Percentiles rank a stretch among this genome's conserved stretches.
phyloP scores from a whole-genome alignment of 2,797 vertebrate genomes.

The Periophthalmus magnuspinnatus region DNA sequence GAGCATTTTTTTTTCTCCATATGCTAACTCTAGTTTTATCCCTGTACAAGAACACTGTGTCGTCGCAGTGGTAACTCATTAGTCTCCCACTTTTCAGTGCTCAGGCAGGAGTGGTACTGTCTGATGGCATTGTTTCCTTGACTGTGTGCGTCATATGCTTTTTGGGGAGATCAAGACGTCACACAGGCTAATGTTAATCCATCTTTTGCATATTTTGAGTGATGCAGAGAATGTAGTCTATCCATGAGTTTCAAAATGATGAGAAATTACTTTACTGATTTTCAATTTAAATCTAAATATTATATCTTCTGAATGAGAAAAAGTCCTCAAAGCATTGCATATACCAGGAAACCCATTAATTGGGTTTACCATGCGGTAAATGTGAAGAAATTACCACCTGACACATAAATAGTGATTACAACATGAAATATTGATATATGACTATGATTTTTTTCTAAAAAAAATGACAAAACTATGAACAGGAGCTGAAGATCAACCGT shows the following conservation, averaged over 20 bases:
- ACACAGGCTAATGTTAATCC: slow-evolving; percentile 15
- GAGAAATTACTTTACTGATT: too few species aligned
- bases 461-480: neutral
- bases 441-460: neutral
- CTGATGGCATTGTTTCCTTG: slow-evolving; percentile 10
- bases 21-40: slow-evolving; percentile 26
- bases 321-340: too few species aligned
- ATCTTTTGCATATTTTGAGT: too few species aligned
- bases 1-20: slow-evolving; percentile 28
- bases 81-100: slow-evolving; percentile 33
- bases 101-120: slow-evolving; percentile 11
- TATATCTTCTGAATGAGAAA: too few species aligned
- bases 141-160: slow-evolving; percentile 39
- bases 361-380: too few species aligned
- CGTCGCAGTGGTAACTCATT: slow-evolving; percentile 21
- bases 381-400: too few species aligned
- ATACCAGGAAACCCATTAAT: too few species aligned
- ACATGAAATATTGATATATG: neutral
- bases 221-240: too few species aligned
- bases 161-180: slow-evolving; percentile 30
- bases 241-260: too few species aligned
- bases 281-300: too few species aligned
- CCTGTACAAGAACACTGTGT: slow-evolving; percentile 35
- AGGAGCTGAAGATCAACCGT: neutral
- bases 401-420: too few species aligned